Percentiles rank a stretch among this genome's conserved stretches.
Conservation (phyloP, 2,113 vertebrate genomes). For the Odontophorus gujanensis region DNA sequence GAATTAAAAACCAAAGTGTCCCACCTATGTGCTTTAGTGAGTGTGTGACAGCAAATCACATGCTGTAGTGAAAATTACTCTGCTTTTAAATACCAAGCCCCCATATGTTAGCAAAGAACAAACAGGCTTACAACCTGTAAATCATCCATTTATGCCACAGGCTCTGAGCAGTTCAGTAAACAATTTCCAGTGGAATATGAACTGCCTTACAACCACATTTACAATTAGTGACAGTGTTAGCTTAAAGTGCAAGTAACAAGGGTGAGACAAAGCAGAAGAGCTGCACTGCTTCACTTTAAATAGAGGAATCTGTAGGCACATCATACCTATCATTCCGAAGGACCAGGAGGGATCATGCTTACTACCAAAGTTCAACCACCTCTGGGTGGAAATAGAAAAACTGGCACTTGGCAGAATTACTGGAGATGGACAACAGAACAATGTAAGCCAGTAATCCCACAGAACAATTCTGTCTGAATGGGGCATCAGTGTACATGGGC, state of each 20-base stretch:
- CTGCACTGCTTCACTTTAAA: slow-evolving; percentile 12
- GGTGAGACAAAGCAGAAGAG: slow-evolving; percentile 60
- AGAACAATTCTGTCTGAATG: slow-evolving; percentile 44
- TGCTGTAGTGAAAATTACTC: not conserved
- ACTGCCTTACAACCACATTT: slow-evolving; percentile 56
- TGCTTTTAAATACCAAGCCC: slow-evolving; percentile 10
- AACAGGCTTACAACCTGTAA: slow-evolving; percentile 59
- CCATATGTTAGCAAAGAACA: slow-evolving; percentile 15
- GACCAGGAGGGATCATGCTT: not conserved
- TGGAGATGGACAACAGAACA: not conserved
- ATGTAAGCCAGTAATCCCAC: not conserved
- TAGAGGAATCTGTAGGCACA: not conserved
- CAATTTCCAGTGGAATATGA: slow-evolving; percentile 61
- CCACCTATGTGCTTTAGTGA: not conserved
- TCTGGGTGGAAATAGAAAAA: not conserved
- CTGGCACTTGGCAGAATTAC: not conserved
- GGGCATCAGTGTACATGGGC: slow-evolving; percentile 28
- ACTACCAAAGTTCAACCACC: not conserved
- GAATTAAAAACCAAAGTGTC: not conserved
- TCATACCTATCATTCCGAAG: slow-evolving; percentile 18
- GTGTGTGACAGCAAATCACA: not conserved
- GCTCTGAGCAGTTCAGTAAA: slow-evolving; percentile 59
- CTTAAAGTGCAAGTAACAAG: slow-evolving; percentile 48
- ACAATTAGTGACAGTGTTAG: slow-evolving; percentile 66
- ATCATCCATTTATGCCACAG: slow-evolving; percentile 53